These are phyloP conservation scores for Micromesistius poutassou DNA, from an alignment of 2,797 vertebrate species.

Conservation along the genomic window DNA sequence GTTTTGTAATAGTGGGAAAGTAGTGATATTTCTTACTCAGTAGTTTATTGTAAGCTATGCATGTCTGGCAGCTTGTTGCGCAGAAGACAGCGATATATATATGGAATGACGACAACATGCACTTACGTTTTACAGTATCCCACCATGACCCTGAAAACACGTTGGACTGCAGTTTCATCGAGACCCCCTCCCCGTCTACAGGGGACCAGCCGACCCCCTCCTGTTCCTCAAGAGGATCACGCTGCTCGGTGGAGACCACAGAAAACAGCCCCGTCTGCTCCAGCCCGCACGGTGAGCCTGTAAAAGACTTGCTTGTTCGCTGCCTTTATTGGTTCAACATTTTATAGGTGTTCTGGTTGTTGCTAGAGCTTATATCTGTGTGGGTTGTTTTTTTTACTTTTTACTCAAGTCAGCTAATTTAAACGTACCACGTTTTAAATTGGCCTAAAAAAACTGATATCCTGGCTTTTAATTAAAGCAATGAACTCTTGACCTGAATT, in stretches of 20 bases:
- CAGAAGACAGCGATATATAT: background rate
- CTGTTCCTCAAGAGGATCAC: slow-evolving; percentile 84
- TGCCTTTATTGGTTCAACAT: background rate
- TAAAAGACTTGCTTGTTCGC: background rate
- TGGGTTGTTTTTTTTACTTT: slow-evolving; percentile 2
- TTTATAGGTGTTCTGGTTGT: background rate
- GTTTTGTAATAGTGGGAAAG: background rate
- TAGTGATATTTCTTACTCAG: background rate
- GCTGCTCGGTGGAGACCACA: slow-evolving; percentile 81
- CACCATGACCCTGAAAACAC: slow-evolving; percentile 85
- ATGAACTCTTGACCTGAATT: slow-evolving; percentile 1
- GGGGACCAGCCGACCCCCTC: slow-evolving; percentile 80
- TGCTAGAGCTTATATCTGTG: background rate
- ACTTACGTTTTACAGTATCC: slow-evolving; percentile 69
- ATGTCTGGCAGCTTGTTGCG: too few relatives aligned
- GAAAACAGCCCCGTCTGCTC: slow-evolving; percentile 85
- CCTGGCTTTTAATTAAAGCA: background rate
- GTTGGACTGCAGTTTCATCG: slow-evolving; percentile 85
- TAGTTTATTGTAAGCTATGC: background rate
- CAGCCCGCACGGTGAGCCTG: slow-evolving; percentile 76
- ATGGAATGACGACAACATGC: background rate
- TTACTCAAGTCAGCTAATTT: background rate
- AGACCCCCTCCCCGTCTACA: slow-evolving; percentile 80
- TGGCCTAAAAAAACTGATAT: slow-evolving; percentile 12
- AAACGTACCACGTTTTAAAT: background rate